phyloP scores from a whole-genome alignment of 2,797 vertebrate species.

The Anguilla megastoma region DNA sequence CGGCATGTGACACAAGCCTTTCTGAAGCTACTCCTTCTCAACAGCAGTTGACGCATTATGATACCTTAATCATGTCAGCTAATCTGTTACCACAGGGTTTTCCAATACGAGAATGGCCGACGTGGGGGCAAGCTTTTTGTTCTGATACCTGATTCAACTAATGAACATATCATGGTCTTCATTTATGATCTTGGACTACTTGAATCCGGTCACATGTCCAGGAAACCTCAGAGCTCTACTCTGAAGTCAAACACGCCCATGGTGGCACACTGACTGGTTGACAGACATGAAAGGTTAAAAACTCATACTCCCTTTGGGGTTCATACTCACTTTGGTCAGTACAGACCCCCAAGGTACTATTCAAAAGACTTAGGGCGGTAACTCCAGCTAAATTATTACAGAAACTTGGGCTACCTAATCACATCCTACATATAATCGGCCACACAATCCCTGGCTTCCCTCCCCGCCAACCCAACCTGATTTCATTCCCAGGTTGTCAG shows the following conservation, averaged over 20 bases:
- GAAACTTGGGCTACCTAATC: neutral
- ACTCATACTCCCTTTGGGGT: neutral
- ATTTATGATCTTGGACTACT: neutral
- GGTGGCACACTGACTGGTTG: neutral
- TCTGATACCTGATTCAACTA: neutral
- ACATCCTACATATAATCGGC: neutral
- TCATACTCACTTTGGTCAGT: neutral
- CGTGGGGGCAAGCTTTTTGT: neutral
- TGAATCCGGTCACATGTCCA: neutral
- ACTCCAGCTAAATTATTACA: neutral
- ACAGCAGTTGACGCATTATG: neutral
- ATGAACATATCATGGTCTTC: neutral
- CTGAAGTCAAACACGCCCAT: neutral
- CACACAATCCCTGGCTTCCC: neutral
- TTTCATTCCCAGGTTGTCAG: neutral
- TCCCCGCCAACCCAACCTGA: neutral
- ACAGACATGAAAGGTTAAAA: no score
- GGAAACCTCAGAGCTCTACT: neutral
- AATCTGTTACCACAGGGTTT: neutral
- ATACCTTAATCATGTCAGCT: neutral
- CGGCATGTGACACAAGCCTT: neutral
- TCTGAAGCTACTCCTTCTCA: neutral
- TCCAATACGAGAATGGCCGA: neutral
- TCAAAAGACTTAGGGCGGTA: neutral
- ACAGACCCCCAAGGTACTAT: neutral